Evolutionary conservation across 2,888 invertebrate species (phyloP).

Genomic region (Subacronicta megacephala): DNA sequence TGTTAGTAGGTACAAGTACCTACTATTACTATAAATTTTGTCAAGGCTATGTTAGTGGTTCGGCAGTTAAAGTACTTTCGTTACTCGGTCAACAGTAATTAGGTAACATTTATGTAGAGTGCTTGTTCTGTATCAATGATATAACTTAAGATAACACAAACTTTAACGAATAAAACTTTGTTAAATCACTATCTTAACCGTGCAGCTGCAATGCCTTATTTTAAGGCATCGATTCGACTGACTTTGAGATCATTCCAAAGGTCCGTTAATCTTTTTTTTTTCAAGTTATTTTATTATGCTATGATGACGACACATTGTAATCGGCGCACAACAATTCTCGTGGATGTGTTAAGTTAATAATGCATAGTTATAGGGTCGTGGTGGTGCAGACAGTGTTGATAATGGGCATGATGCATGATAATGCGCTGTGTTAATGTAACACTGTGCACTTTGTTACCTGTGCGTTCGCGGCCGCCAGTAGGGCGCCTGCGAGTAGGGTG

Average conservation of each 20-base stretch:
- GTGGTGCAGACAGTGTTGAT: slow-evolving; percentile 36
- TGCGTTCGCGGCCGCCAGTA: slow-evolving; percentile 72
- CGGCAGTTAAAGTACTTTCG: slow-evolving; percentile 51
- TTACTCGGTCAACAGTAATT: slow-evolving; percentile 55
- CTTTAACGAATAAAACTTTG: slow-evolving; percentile 14
- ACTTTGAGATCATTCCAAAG: slow-evolving; percentile 16
- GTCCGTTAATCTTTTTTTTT: slow-evolving; percentile 29
- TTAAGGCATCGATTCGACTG: slow-evolving; percentile 5
- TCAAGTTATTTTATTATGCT: slow-evolving; percentile 30
- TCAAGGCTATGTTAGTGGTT: slow-evolving; percentile 51
- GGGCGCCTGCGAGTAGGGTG: slow-evolving; percentile 70
- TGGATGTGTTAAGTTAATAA: slow-evolving; percentile 22
- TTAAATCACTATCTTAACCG: neutral
- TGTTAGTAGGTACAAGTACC: slow-evolving; percentile 7
- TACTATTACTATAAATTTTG: slow-evolving; percentile 27
- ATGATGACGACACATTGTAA: slow-evolving; percentile 44
- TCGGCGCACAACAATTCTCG: slow-evolving; percentile 32
- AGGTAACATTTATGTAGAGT: slow-evolving; percentile 49
- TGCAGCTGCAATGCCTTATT: slow-evolving; percentile 4
- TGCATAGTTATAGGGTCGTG: slow-evolving; percentile 22
- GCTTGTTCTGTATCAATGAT: slow-evolving; percentile 45
- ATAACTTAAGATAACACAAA: slow-evolving; percentile 44
- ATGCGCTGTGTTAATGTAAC: slow-evolving; percentile 31
- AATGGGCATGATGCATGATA: slow-evolving; percentile 39
- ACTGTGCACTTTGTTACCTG: slow-evolving; percentile 70